Evolutionary conservation across 2,888 invertebrate genomes (phyloP), one percentile per base, ranked within the genome.

Genomic region (Oscheius sp.): DNA sequence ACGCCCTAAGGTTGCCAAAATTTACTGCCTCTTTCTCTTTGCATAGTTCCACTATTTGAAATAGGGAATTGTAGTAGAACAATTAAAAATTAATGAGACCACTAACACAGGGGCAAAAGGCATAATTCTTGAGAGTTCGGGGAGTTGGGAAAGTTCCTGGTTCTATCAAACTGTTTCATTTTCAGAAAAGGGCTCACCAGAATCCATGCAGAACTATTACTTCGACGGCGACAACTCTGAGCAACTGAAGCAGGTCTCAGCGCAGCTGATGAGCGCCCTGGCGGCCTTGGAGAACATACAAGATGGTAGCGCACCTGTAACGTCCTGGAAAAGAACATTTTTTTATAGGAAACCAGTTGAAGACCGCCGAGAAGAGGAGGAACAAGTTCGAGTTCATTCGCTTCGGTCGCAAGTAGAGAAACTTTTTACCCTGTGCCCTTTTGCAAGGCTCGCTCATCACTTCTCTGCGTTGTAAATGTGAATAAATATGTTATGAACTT

Each of bases 331-430:
- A 57, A 42, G 10, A 59, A 2, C 35, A 2, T 21, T 10, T 29
- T 2, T n/a, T 58, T 70, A 13, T 48, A 70, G 75, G 76, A 53
- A 76, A 78, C 53, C 76, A 83, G 57, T 47, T 78, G 65, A 80
- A 80, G 70, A 79, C 85, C 75, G 85, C 88, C n/a, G 88, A 88
- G 76, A 88, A 88, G 75, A 77, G 88, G 65, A 81, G 87, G 66
- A 88, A 88, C 84, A 88, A 88, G 79, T 88, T 88, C 79, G 88
- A 88, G 73, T 88, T 88, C 85, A 88, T 88, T 68, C 86, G 88
- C 55, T 88, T 88, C 77, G 88, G 88, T 59, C 73, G 87, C 51
- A 82, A 86, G 77, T 85, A 80, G 53, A 68, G 5, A 10, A 50
- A 57, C 42, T 33, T 11, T 55, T n/a, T 21, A 48, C 51, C 59